Conservation (phyloP, 2,888 invertebrate species). For the Thymelicus sylvestris region DNA sequence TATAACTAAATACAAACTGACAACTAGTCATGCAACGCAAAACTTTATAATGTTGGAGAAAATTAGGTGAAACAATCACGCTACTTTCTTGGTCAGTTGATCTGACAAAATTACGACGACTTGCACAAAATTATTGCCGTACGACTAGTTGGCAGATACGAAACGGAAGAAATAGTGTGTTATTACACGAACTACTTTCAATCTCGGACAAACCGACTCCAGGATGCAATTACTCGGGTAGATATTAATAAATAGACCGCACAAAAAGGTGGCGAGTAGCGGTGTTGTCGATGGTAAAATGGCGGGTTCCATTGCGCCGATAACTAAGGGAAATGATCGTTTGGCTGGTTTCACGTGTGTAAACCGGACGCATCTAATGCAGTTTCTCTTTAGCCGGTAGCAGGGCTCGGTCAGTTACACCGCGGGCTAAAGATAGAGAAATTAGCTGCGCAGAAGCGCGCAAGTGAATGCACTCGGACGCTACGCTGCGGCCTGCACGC, state of each 20-base stretch:
- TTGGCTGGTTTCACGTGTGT: slow-evolving; percentile 58
- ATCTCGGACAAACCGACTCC: slow-evolving; percentile 40
- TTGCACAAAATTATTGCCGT: slow-evolving; percentile 64
- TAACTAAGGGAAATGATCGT: slow-evolving; percentile 51
- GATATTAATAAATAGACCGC: slow-evolving; percentile 35
- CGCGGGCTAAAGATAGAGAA: slow-evolving; percentile 83
- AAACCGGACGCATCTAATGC: slow-evolving; percentile 81
- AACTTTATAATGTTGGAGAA: slow-evolving; percentile 20
- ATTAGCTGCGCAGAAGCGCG: slow-evolving; percentile 74
- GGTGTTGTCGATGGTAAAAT: slow-evolving; percentile 24
- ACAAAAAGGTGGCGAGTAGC: slow-evolving; percentile 35
- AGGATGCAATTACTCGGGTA: slow-evolving; percentile 30
- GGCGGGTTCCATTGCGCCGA: slow-evolving; percentile 31
- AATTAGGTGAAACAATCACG: slow-evolving; percentile 32
- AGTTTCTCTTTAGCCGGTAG: slow-evolving; percentile 77
- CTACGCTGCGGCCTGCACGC: slow-evolving; percentile 33
- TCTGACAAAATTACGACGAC: slow-evolving; percentile 58
- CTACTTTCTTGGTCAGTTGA: slow-evolving; percentile 34
- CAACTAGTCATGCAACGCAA: slow-evolving; percentile 20
- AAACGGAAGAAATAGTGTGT: slow-evolving; percentile 46
- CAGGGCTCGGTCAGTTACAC: slow-evolving; percentile 76
- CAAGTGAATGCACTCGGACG: slow-evolving; percentile 73
- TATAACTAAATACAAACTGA: neutral
- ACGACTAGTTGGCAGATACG: slow-evolving; percentile 54
- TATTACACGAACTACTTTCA: slow-evolving; percentile 60